These are phyloP conservation scores for Panagrolaimus sp. DNA, from an alignment of 1,140 invertebrate genomes.

Conservation along the genomic window DNA sequence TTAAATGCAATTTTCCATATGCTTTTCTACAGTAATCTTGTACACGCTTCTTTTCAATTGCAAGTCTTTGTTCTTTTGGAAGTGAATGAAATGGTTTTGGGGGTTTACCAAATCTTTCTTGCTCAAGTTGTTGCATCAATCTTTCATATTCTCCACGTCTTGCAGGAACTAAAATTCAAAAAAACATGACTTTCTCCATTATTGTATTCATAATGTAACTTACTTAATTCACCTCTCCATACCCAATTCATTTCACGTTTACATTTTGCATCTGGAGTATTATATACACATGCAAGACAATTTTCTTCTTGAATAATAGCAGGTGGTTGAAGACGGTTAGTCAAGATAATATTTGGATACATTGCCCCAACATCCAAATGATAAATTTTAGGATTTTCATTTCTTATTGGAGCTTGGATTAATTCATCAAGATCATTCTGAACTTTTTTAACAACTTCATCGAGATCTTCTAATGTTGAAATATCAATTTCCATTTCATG, in stretches of 20 bases:
- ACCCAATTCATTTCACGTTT: constrained; percentile 91
- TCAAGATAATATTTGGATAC: constrained; percentile 99
- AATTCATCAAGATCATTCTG: constrained; percentile 68
- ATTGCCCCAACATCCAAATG: constrained; percentile 97
- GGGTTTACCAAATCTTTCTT: constrained; percentile 72
- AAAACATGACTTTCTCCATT: constrained; percentile 50
- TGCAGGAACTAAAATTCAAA: constrained; percentile 70
- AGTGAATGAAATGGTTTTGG: constrained; percentile 81
- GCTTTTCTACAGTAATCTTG: constrained; percentile 87
- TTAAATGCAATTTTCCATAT: constrained; percentile 78
- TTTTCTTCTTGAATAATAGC: constrained; percentile 83
- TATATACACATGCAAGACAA: constrained; percentile 93
- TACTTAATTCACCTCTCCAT: constrained; percentile 85
- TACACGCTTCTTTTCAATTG: constrained; percentile 83
- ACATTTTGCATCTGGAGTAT: constrained; percentile 78
- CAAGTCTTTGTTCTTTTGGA: constrained; percentile 75
- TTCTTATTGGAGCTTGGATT: constrained; percentile 74
- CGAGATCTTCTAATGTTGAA: constrained; percentile 41
- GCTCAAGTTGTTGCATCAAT: constrained; percentile 86
- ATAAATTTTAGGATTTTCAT: constrained; percentile 91
- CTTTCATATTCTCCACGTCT: constrained; percentile 82
- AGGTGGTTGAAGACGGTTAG: constrained; percentile 80
- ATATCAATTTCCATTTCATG: constrained; percentile 34
- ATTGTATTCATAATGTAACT: constrained; percentile 59
- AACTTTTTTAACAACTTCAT: constrained; percentile 60